Evolutionary conservation across 2,797 vertebrate genomes (phyloP).

Genomic region (Lemur catta): DNA sequence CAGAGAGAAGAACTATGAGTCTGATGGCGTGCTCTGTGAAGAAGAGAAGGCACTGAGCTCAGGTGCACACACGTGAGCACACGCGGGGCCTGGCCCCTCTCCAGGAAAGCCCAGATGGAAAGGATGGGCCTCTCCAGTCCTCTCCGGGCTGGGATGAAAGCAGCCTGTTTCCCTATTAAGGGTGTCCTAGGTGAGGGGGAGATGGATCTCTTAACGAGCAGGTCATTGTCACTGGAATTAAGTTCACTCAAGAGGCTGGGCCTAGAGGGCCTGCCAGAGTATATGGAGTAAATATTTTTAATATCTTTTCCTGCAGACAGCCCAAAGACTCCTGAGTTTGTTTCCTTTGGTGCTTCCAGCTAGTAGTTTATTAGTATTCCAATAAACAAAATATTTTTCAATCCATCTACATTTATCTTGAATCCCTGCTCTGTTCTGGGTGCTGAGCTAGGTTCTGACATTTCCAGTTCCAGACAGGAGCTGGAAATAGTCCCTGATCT

Average conservation of each 20-base stretch:
- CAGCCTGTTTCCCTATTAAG: background rate
- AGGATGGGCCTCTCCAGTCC: background rate
- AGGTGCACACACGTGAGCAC: background rate
- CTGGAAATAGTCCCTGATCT: conserved; percentile 36
- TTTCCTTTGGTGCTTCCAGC: background rate
- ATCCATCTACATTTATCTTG: background rate
- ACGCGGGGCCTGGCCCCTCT: background rate
- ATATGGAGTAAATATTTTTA: background rate
- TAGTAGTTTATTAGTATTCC: conserved; percentile 1
- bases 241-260: background rate
- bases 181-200: background rate
- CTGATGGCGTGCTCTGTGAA: background rate
- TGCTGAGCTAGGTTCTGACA: background rate
- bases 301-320: background rate
- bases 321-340: background rate
- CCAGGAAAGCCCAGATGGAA: background rate
- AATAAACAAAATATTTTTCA: conserved; percentile 1
- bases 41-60: background rate
- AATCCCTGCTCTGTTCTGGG: background rate
- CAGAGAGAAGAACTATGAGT: background rate
- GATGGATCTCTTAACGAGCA: background rate
- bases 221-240: background rate
- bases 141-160: conserved; percentile 20
- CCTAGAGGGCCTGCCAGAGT: background rate
- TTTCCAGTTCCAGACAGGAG: background rate